phyloP scores from a whole-genome alignment of 2,888 invertebrate species.

The Lochmaea capreae region DNA sequence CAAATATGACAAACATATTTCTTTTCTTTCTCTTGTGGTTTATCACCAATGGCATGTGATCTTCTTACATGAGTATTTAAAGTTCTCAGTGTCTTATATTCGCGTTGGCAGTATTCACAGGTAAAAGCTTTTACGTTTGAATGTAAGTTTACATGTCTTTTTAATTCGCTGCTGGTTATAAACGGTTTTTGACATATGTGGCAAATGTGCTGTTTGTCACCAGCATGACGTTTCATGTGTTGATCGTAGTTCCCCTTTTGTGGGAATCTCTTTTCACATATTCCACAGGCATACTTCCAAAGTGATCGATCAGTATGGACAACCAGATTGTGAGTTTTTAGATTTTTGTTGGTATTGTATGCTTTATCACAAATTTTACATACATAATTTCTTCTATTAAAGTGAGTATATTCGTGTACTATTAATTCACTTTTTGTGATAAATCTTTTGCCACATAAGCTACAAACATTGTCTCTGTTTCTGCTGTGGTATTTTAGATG shows the following conservation, averaged over 20 bases:
- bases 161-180: constrained; percentile 52
- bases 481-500: constrained; percentile 56
- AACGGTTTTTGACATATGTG: constrained; percentile 55
- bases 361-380: constrained; percentile 56
- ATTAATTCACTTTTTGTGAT: constrained; percentile 57
- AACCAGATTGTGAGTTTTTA: constrained; percentile 54
- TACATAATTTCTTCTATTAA: constrained; percentile 53
- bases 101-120: constrained; percentile 68
- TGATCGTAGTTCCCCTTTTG: constrained; percentile 55
- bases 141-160: constrained; percentile 53
- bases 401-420: constrained; percentile 56
- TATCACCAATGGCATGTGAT: constrained; percentile 29
- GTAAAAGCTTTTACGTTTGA: constrained; percentile 53
- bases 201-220: constrained; percentile 54
- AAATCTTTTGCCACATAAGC: constrained; percentile 63
- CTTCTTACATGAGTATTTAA: constrained; percentile 62
- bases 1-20: constrained; percentile 55
- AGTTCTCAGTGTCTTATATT: constrained; percentile 57
- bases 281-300: constrained; percentile 55
- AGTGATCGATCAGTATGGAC: constrained; percentile 56
- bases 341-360: constrained; percentile 56
- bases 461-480: constrained; percentile 54
- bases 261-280: constrained; percentile 55
- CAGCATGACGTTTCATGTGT: constrained; percentile 54
- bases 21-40: constrained; percentile 57